phyloP scores from a whole-genome alignment of 2,797 vertebrate species.

The Poecilia velifera region DNA sequence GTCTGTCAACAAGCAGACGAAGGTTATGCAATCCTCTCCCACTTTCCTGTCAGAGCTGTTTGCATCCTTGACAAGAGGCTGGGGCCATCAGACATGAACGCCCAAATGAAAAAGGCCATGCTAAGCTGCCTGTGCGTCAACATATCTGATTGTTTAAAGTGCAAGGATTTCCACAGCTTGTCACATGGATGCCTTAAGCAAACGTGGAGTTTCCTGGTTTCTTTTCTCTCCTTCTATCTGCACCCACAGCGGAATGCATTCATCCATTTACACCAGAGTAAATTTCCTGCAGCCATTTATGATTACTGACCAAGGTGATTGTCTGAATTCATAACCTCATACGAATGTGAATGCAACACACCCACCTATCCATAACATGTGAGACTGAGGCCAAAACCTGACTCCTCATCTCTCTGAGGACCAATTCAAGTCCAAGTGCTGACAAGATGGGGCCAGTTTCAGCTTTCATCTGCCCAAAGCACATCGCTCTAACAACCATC shows the following conservation, averaged over 20 bases:
- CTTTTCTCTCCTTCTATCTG: constrained; percentile 41
- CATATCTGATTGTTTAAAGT: constrained; percentile 55
- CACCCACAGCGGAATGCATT: constrained; percentile 29
- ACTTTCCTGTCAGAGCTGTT: constrained; percentile 35
- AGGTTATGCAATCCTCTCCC: constrained; percentile 55
- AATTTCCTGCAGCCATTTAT: constrained; percentile 26
- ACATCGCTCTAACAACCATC: constrained; percentile 54
- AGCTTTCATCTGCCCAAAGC: constrained; percentile 53
- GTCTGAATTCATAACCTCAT: constrained; percentile 66
- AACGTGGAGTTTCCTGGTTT: constrained; percentile 56
- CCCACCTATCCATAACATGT: constrained; percentile 75
- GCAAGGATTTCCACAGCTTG: constrained; percentile 47
- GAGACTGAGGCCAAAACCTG: constrained; percentile 63
- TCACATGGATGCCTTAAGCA: constrained; percentile 51
- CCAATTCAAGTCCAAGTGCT: constrained; percentile 79
- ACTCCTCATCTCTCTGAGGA: constrained; percentile 68
- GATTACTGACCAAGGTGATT: constrained; percentile 63
- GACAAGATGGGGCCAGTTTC: constrained; percentile 71
- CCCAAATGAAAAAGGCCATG: constrained; percentile 27
- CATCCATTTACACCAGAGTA: not conserved
- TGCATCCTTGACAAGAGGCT: constrained; percentile 35
- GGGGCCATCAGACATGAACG: constrained; percentile 38
- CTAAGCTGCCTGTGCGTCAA: constrained; percentile 56
- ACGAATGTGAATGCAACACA: constrained; percentile 59
- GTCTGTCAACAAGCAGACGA: constrained; percentile 65